Evolutionary conservation across 2,797 vertebrate genomes (phyloP), one percentile per base, ranked within the genome.

Genomic region (Channallabes apus): DNA sequence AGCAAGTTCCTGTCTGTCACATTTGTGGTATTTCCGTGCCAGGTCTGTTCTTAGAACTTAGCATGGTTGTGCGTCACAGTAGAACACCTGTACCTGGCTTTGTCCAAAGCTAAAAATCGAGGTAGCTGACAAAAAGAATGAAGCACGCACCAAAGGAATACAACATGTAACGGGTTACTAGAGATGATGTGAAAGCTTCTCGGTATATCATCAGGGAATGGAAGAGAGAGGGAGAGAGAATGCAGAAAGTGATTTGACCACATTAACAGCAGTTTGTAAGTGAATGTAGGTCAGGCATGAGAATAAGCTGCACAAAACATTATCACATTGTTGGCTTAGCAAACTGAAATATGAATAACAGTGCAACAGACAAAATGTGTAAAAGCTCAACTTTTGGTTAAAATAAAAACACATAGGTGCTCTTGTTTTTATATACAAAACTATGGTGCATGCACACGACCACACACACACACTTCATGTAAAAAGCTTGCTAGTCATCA

Each of bases 401-500:
- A 41, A 41, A 73, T 29, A 27, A 76, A 20, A 56, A 17, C 0
- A 0, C n/a, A 51, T 17, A 62, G 38, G 29, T 38, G 35, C 35
- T 15, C 0, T 41, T 12, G 20, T 41, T 41, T 68, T 71, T 24
- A 81, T 22, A 58, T 24, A 46, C 87, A 82, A 9, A 73, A 38
- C 32, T 20, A 35, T 22, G 27, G n/a, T 38, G 15, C 67, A 69
- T 4, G 18, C 38, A 46, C 1, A 12, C 8, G 3, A 51, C 22
- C 67, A 61, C 32, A 32, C 69, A 27, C 73, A 54, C 24, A 56
- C 68, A 35, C 6, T 35, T 35, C 35, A 56, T 18, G 29, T n/a
- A 14, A 20, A 61, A 85, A 77, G 27, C 54, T 68, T 62, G 76
- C n/a, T 67, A 82, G 24, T 11, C 80, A 85, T 90, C 78, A 62